Percentiles rank a stretch among this genome's conserved stretches.
phyloP scores from a whole-genome alignment of 2,797 vertebrate species.

The Gymnoscopelus microlampas region DNA sequence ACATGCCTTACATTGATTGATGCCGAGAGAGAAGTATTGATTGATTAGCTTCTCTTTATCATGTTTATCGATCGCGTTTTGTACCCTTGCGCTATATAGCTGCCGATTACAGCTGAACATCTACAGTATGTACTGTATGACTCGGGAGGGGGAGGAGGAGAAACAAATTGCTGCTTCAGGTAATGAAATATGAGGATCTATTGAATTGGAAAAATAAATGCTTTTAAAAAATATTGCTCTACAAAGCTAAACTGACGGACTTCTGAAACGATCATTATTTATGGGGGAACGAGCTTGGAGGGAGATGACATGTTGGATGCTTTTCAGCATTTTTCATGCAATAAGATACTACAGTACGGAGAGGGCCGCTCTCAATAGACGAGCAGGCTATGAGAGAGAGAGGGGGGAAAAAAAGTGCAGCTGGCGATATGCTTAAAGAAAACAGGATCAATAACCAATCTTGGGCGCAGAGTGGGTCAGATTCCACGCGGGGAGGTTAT shows the following conservation, averaged over 20 bases:
- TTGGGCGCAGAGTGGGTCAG: slow-evolving; percentile 71
- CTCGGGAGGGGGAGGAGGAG: slow-evolving; percentile 12
- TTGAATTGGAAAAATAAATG: slow-evolving; percentile 69
- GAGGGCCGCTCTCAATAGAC: slow-evolving; percentile 40
- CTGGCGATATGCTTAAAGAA: slow-evolving; percentile 68
- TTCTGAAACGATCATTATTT: slow-evolving; percentile 70
- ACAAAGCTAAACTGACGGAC: slow-evolving; percentile 68
- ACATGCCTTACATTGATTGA: slow-evolving; percentile 36
- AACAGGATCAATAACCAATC: slow-evolving; percentile 85
- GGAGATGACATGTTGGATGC: slow-evolving; percentile 67
- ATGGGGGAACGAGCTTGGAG: slow-evolving; percentile 37
- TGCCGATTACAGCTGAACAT: slow-evolving; percentile 44
- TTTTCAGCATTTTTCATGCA: slow-evolving; percentile 77
- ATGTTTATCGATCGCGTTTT: slow-evolving; percentile 62
- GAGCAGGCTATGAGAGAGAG: slow-evolving; percentile 4
- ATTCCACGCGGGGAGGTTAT: slow-evolving; percentile 64
- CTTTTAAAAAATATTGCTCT: slow-evolving; percentile 67
- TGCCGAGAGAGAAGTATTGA: slow-evolving; percentile 55
- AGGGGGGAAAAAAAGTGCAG: slow-evolving; percentile 42
- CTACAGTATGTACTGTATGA: neutral
- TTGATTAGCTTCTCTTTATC: slow-evolving; percentile 62
- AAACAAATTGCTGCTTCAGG: slow-evolving; percentile 40
- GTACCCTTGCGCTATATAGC: slow-evolving; percentile 2
- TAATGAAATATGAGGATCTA: slow-evolving; percentile 74
- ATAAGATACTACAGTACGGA: slow-evolving; percentile 53